Evolutionary conservation across 2,888 invertebrate genomes (phyloP), one percentile per base, ranked within the genome.

Genomic region (Mythimna albipuncta): DNA sequence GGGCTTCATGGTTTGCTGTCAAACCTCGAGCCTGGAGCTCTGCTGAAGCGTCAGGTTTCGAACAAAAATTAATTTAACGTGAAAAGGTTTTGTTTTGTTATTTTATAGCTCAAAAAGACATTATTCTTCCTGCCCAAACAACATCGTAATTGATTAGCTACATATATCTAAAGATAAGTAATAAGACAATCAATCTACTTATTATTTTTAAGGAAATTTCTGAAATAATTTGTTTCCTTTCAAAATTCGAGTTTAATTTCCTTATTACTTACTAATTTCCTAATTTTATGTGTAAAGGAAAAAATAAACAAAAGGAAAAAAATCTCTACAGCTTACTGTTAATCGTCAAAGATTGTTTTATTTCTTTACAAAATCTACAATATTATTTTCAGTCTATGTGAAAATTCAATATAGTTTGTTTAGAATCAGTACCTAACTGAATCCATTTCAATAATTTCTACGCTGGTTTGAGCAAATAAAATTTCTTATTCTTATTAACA

Each of bases 231-330:
- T 54, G 10, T 54, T 59, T 26, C 1, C 19, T 11, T 47, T 11
- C n/a, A 26, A 44, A 13, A n/a, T 66, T 44, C 5, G 9, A 76
- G 55, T 55, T 58, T 16, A 61, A 57, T 72, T 77, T 67, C 21
- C 54, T 35, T 35, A 2, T 77, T 57, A 68, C 62, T 64, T 57
- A 68, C 62, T 64, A 64, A 47, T 64, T 32, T 32, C 32, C 57
- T 64, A 64, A 38, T 64, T 68, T 62, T 7, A 65, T 73, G 47
- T 68, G 62, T 77, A 38, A 62, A 64, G 6, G 0, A 32, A 38
- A 58, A 71, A 32, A 66, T 19, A 47, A 47, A 5, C 11, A 59
- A 72, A 64, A 32, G 6, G 19, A n/a, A 19, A 2, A 19, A 6
- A 52, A 61, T 11, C 13, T n/a, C 6, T 61, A 21, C 11, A 77